Base-by-base conservation (phyloP, 2,797 vertebrate genomes). In the Podarcis lilfordi region DNA sequence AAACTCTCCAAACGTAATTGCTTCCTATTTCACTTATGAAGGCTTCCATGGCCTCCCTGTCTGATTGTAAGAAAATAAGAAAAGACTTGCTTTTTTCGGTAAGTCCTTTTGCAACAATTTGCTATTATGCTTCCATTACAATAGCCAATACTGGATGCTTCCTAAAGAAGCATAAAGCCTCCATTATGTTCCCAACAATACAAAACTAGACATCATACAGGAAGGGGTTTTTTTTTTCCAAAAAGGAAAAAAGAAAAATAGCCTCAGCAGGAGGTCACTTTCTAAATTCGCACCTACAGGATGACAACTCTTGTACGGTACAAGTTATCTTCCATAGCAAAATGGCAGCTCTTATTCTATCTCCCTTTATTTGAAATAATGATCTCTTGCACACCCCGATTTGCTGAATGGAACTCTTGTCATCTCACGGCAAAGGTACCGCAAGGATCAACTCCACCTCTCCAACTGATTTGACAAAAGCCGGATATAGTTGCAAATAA, bases 21-120 rank as follows among this genome's bases (percentile, higher is more conserved):
- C 25, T 55, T 91, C 27, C 32, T 75, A 2, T 84, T 91, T 89
- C 50, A 91, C 15, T 81, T 90, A 91, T 19, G 29, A 59, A 3
- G 8, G 27, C 1, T 92, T 93, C 78, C 82, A 32, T 82, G 80
- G 91, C 40, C 32, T 86, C n/a, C 81, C 32, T 37, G 0, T 32
- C 80, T 77, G 77, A 50, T 91, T 35, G 1, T 88, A 79, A 25
- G 74, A 32, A 11, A 82, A 74, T 59, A 40, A 85, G 79, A 87
- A 81, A 7, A 75, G 86, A 74, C 29, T 66, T 64, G 29, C 35
- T 15, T 55, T 55, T 55, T 55, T 55, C 1, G 13, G 50, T 55
- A 55, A 35, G 1, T 29, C 91, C 35, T 71, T 29, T 50, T 23
- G 80, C 55, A 82, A 17, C 72, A 61, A 82, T 82, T 64, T 82